phyloP scores from a whole-genome alignment of 1,140 invertebrate species.

The Lepidotrigona ventralis region DNA sequence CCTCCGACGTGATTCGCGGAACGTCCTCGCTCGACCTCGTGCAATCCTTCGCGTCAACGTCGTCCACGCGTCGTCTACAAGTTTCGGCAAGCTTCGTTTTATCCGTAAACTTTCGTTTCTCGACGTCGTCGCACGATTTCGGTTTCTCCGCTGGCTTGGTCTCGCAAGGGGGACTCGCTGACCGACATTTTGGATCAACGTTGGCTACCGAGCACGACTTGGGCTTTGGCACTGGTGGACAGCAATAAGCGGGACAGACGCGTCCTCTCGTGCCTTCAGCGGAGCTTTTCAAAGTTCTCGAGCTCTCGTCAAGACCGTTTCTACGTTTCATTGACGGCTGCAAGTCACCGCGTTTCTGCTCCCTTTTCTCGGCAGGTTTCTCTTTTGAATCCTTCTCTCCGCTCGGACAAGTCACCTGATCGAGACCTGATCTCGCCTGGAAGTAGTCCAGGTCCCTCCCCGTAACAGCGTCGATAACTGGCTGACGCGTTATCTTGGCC shows the following conservation, averaged over 20 bases:
- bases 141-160: background rate
- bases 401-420: background rate
- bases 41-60: background rate
- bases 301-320: constrained; percentile 46
- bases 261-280: background rate
- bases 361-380: background rate
- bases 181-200: background rate
- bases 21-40: background rate
- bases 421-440: background rate
- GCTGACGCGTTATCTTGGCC: constrained; percentile 19
- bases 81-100: no score
- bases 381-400: background rate
- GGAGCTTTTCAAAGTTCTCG: background rate
- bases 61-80: no score
- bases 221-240: no score
- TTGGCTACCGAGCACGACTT: background rate
- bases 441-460: accelerated
- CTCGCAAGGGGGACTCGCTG: no score
- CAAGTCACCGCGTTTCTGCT: background rate
- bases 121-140: background rate
- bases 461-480: accelerated
- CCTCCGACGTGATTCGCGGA: background rate
- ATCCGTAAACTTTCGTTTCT: background rate
- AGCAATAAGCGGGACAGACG: background rate
- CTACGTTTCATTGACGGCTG: background rate